Evolutionary conservation across 2,888 invertebrate genomes (phyloP), one percentile per base, ranked within the genome.

Genomic region (Drosophila tripunctata): DNA sequence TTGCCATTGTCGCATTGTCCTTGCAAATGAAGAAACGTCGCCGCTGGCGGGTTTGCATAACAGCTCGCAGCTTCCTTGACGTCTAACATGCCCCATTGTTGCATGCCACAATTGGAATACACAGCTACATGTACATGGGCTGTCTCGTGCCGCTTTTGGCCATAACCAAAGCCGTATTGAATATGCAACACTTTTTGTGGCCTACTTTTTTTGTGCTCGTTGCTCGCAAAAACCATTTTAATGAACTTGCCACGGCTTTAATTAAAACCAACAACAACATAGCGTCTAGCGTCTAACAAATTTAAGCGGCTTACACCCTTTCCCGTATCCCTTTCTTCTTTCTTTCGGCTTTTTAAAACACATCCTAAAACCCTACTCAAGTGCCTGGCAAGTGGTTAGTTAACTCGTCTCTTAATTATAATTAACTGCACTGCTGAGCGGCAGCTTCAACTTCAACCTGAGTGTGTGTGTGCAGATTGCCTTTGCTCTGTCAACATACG

Each of bases 401-500:
- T 87, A 89, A 89, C 88, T 89, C 78, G 89, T 78, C 89, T 75
- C 89, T 89, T 89, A 89, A 89, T 89, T 89, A 88, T 89, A 89
- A 89, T 89, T 89, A 90, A 89, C 89, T 90, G 78, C 87, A 87
- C 88, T 88, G 75, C 76, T 71, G 73, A 78, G 70, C 79, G 55
- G 44, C 60, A 47, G 48, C 44, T 56, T 17, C 27, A 24, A 7
- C 33, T 22, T 19, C 47, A 22, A 5, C 22, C 22, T 17, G 17
- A 7, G 33, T n/a, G n/a, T n/a, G 14, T 50, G 40, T 51, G 44
- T 55, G 55, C 35, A 1, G 33, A 33, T 27, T 27, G 21, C 7
- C 40, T 22, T 19, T 14, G 54, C 15, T 52, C n/a, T 48, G 67
- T 41, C 60, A 41, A 67, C 62, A 60, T 52, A 51, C 62, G 38